Evolutionary conservation across 2,113 vertebrate species (phyloP), one percentile per base, ranked within the genome.

Genomic region (Dipodomys spectabilis): DNA sequence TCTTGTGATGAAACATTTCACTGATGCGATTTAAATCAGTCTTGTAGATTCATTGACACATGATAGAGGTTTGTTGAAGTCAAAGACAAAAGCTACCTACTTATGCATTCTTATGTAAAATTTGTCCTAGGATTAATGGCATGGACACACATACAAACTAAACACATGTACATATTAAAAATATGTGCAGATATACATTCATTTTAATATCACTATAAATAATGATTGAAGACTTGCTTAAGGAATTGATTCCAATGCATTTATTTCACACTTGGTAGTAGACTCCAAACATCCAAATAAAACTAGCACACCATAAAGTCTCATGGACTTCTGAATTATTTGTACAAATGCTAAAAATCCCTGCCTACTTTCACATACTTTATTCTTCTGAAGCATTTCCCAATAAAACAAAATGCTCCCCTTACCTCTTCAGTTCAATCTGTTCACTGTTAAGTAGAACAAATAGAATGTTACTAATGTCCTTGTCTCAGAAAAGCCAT

Each of bases 1-100:
- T 89, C 74, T 93, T 96, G 82, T 3, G 10, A 90, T 30, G 15
- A 32, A 92, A 68, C 3, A 57, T 93, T 93, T 96, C 84, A 92
- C 82, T 92, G 12, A 53, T 72, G 7, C 57, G 85, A 44, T 84
- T 94, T 83, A 97, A 97, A 67, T 22, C 75, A 95, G 28, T 53
- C 53, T 16, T 57, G 71, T 49, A 53, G 73, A 25, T 78, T 95
- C 71, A 82, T n/a, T 87, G 64, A 81, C 0, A 5, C 0, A 2
- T 1, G 28, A 39, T 22, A 82, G 64, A 10, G 80, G 65, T 87
- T 96, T 95, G 91, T 57, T 91, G 25, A 71, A 89, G 80, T 73
- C 73, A 92, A 49, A 86, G 60, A 78, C 57, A 9, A 84, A 35
- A 3, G 35, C 10, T 32, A 49, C 2, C 2, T 11, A 27, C 75